Evolutionary conservation across 2,888 invertebrate genomes (phyloP).

Genomic region (Germaria angustata): DNA sequence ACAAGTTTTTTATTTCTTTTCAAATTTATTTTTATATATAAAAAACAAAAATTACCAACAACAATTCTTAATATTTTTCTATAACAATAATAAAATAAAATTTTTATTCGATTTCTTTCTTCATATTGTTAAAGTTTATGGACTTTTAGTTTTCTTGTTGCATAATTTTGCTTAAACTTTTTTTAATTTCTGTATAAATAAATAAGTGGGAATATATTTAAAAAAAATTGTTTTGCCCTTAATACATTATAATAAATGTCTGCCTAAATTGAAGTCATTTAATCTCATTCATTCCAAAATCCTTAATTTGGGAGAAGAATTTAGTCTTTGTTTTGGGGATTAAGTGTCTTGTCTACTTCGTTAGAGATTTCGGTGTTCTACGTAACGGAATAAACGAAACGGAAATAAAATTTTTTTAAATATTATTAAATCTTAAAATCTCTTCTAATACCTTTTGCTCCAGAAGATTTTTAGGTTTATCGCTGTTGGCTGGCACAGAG

Average conservation of each 20-base stretch:
- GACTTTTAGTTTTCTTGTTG: slow-evolving; percentile 45
- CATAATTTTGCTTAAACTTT: slow-evolving; percentile 27
- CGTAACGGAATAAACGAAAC: slow-evolving; percentile 4
- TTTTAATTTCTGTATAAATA: not conserved
- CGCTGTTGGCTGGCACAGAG: not conserved
- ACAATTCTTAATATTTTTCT: slow-evolving; percentile 34
- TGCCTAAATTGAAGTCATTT: slow-evolving; percentile 54
- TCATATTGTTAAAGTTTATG: slow-evolving; percentile 69
- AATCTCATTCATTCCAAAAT: slow-evolving; percentile 27
- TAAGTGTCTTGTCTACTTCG: slow-evolving; percentile 51
- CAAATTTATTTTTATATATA: slow-evolving; percentile 2
- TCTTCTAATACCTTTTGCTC: slow-evolving; percentile 49
- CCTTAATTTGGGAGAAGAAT: slow-evolving; percentile 9
- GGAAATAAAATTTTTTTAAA: not conserved
- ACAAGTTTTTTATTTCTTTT: slow-evolving; percentile 31
- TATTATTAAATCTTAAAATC: not conserved
- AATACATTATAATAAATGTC: slow-evolving; percentile 38
- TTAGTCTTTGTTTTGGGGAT: slow-evolving; percentile 63
- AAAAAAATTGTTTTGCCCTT: slow-evolving; percentile 62
- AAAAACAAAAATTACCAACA: slow-evolving; percentile 1
- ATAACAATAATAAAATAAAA: slow-evolving; percentile 65
- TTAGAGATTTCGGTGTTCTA: slow-evolving; percentile 31
- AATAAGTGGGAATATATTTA: slow-evolving; percentile 47
- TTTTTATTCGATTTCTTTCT: slow-evolving; percentile 62
- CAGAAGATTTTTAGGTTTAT: slow-evolving; percentile 22